Conservation (phyloP, 2,888 invertebrate species). For the Digitonthophagus gazella region DNA sequence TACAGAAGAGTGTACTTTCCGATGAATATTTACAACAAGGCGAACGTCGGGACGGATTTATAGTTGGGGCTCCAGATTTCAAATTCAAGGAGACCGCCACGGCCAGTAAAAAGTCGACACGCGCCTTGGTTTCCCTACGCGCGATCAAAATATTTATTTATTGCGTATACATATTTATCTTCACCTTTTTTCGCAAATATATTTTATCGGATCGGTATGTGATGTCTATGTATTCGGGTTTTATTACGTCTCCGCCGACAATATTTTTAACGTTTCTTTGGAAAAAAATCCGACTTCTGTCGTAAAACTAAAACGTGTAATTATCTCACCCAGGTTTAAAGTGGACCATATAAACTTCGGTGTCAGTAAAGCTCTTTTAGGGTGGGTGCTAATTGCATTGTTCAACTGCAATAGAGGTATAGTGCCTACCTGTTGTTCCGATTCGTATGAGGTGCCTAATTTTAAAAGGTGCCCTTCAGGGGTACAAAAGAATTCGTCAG, state of each 20-base stretch:
- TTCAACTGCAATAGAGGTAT: background rate
- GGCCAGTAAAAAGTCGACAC: background rate
- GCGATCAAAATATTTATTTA: background rate
- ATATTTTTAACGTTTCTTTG: background rate
- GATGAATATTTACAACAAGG: background rate
- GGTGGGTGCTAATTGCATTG: background rate
- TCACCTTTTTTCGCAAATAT: background rate
- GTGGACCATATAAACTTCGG: background rate
- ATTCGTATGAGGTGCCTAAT: background rate
- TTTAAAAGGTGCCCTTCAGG: background rate
- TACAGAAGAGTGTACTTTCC: background rate
- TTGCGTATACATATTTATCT: background rate
- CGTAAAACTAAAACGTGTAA: background rate
- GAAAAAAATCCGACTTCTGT: background rate
- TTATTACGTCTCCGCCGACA: too few species aligned
- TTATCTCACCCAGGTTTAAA: background rate
- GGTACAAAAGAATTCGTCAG: background rate
- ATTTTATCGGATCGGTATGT: background rate
- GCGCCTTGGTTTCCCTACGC: background rate
- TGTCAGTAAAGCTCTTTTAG: background rate
- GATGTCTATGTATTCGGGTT: background rate
- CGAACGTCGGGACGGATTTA: background rate
- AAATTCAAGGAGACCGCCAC: background rate
- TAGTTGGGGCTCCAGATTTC: background rate
- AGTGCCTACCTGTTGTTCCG: background rate